Evolutionary conservation across 1,140 invertebrate genomes (phyloP).

Genomic region (Neodiprion virginianus): DNA sequence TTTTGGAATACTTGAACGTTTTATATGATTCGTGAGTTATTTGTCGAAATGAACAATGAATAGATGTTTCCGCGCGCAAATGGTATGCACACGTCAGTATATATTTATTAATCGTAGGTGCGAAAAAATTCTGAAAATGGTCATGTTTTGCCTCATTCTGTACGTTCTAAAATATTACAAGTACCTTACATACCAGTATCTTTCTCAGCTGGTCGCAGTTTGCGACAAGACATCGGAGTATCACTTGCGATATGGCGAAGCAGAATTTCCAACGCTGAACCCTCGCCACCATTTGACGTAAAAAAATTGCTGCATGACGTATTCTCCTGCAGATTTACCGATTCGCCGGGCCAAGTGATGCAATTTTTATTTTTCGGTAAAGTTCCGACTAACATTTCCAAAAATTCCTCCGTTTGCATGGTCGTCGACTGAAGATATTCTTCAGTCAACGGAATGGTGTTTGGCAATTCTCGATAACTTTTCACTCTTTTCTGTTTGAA

Average conservation of each 20-base stretch:
- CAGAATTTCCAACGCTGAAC: not conserved
- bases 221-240: not conserved
- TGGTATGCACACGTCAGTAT: too few species aligned
- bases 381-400: not conserved
- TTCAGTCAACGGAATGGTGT: not conserved
- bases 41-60: too few species aligned
- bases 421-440: too few species aligned
- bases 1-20: too few species aligned
- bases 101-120: too few species aligned
- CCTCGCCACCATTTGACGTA: not conserved
- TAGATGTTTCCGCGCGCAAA: too few species aligned
- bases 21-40: too few species aligned
- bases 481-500: not conserved
- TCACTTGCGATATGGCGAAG: not conserved
- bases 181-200: too few species aligned
- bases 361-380: not conserved
- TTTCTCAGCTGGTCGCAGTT: not conserved
- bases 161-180: too few species aligned
- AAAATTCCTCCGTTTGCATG: not conserved
- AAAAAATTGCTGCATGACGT: not conserved
- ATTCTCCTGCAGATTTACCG: not conserved
- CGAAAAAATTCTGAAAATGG: too few species aligned
- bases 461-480: too few species aligned
- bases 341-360: not conserved
- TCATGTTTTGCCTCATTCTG: too few species aligned